Conservation (phyloP, 2,888 invertebrate species). For the Strigamia crassipes region DNA sequence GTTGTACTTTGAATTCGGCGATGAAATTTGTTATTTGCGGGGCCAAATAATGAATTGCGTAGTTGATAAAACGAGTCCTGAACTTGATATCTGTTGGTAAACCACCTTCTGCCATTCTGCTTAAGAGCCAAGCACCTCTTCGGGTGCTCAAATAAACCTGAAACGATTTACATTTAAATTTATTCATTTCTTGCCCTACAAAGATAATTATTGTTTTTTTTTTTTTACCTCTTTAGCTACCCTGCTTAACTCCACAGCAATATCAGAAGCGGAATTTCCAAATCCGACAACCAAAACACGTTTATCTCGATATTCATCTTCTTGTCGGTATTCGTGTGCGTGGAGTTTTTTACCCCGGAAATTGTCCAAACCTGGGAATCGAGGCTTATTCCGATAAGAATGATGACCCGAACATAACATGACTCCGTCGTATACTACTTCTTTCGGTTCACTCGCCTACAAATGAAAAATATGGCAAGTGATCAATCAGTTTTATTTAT, state of each 20-base stretch:
- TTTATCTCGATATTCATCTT: constrained; percentile 57
- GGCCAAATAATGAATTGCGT: not conserved
- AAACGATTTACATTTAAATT: not conserved
- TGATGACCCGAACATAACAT: constrained; percentile 63
- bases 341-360: constrained; percentile 54
- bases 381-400: constrained; percentile 58
- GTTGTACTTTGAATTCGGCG: constrained; percentile 13
- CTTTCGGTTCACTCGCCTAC: constrained; percentile 43
- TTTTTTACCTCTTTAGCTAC: constrained; percentile 42
- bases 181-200: not conserved
- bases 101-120: constrained; percentile 55
- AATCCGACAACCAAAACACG: constrained; percentile 60
- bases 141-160: constrained; percentile 59
- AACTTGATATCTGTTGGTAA: constrained; percentile 17
- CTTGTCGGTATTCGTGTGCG: constrained; percentile 55
- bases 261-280: constrained; percentile 61
- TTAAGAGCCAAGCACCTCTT: constrained; percentile 61
- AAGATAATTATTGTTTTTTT: not conserved
- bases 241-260: constrained; percentile 59
- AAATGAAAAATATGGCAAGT: not conserved
- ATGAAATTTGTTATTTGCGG: not conserved
- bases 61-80: constrained; percentile 2
- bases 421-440: constrained; percentile 58
- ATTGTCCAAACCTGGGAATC: constrained; percentile 57
- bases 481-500: not conserved